phyloP scores from a whole-genome alignment of 2,797 vertebrate species.

The Clarias laeviceps region DNA sequence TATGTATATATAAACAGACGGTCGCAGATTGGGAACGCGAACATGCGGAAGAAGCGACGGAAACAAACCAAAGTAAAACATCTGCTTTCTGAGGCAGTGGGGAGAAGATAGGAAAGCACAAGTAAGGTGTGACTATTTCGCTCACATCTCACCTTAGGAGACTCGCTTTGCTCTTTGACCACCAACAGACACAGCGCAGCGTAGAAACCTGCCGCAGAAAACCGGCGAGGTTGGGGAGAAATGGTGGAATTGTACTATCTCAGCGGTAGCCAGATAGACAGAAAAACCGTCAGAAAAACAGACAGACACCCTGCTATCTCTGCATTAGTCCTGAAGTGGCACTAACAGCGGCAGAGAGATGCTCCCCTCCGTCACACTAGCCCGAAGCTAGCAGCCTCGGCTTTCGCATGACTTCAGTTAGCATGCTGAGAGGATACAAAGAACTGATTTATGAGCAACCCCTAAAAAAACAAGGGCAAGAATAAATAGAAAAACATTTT shows the following conservation, averaged over 20 bases:
- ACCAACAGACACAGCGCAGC: constrained; percentile 26
- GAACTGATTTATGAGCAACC: constrained; percentile 44
- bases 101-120: constrained; percentile 57
- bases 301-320: constrained; percentile 21
- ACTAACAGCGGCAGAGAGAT: constrained; percentile 37
- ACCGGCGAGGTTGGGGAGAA: background rate
- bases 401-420: constrained; percentile 37
- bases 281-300: constrained; percentile 39
- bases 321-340: constrained; percentile 31
- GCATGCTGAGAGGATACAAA: constrained; percentile 43
- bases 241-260: background rate
- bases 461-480: constrained; percentile 39
- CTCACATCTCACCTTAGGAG: constrained; percentile 36
- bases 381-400: constrained; percentile 32
- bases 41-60: constrained; percentile 56
- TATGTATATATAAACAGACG: constrained; percentile 74
- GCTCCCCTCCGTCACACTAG: constrained; percentile 19
- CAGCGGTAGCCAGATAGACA: constrained; percentile 4
- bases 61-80: constrained; percentile 39
- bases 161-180: constrained; percentile 32
- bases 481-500: constrained; percentile 45
- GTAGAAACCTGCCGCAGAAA: background rate
- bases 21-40: constrained; percentile 54
- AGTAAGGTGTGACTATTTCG: constrained; percentile 57
- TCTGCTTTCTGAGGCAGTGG: constrained; percentile 47